phyloP scores from a whole-genome alignment of 2,797 vertebrate genomes.

The Spondyliosoma cantharus region DNA sequence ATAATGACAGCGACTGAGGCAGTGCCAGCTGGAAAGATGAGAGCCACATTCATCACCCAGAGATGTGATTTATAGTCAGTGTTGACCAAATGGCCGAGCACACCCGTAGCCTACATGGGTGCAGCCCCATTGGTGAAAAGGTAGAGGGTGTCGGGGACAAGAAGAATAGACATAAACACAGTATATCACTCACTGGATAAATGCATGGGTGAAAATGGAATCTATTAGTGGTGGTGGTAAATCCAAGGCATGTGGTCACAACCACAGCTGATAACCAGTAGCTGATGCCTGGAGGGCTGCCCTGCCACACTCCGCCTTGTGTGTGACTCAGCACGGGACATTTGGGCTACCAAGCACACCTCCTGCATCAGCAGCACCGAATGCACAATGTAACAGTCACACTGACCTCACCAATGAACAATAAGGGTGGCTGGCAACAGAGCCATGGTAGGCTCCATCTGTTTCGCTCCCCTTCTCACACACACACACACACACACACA shows the following conservation, averaged over 20 bases:
- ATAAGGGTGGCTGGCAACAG: slow-evolving; percentile 27
- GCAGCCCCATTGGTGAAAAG: slow-evolving; percentile 20
- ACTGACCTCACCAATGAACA: slow-evolving; percentile 40
- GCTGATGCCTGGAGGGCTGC: slow-evolving; percentile 36
- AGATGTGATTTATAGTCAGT: slow-evolving; percentile 61
- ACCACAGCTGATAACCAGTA: slow-evolving; percentile 67
- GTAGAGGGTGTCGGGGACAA: not conserved
- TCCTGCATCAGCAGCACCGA: slow-evolving; percentile 31
- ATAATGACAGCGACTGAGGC: slow-evolving; percentile 34
- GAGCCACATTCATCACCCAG: slow-evolving; percentile 41
- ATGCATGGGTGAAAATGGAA: slow-evolving; percentile 42
- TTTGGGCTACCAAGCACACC: slow-evolving; percentile 30
- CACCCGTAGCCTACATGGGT: slow-evolving; percentile 28
- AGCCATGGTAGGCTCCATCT: slow-evolving; percentile 53
- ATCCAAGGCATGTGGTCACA: slow-evolving; percentile 41
- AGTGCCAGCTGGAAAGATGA: slow-evolving; percentile 58
- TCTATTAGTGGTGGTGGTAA: slow-evolving; percentile 56
- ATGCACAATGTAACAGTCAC: slow-evolving; percentile 17
- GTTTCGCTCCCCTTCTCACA: slow-evolving; percentile 35
- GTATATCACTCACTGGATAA: slow-evolving; percentile 10
- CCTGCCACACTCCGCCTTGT: slow-evolving; percentile 13
- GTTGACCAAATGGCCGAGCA: slow-evolving; percentile 70
- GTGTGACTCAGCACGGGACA: slow-evolving; percentile 59
- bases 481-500: slow-evolving; percentile 18
- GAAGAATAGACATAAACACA: slow-evolving; percentile 2